A percentile compares a stretch with the other conserved stretches of the same genome.
phyloP scores from a whole-genome alignment of 2,888 invertebrate species.

The Nomada ferruginata region DNA sequence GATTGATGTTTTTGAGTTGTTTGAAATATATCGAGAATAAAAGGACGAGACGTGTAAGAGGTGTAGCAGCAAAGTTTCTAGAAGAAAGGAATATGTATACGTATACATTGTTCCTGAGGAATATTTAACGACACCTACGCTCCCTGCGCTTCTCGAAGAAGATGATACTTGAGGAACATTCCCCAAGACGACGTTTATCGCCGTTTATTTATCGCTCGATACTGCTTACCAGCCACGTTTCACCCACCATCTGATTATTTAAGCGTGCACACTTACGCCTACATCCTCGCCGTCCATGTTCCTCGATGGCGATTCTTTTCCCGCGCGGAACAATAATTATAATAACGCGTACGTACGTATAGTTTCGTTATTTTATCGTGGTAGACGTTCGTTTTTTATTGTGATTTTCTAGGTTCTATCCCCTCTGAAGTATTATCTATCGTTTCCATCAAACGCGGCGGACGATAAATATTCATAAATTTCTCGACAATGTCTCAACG shows the following conservation, averaged over 20 bases:
- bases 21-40: constrained; percentile 22
- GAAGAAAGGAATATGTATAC: constrained; percentile 8
- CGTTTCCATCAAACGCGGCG: too few species aligned
- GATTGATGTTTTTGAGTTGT: too few species aligned
- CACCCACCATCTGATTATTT: constrained; percentile 62
- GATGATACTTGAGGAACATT: constrained; percentile 56
- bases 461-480: too few species aligned
- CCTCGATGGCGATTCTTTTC: constrained; percentile 3
- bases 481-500: neutral
- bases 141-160: constrained; percentile 29
- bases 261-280: constrained; percentile 56
- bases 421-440: too few species aligned
- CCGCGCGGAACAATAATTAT: constrained; percentile 2
- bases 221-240: constrained; percentile 48
- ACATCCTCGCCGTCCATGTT: constrained; percentile 23
- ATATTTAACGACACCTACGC: constrained; percentile 65
- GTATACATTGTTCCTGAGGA: constrained; percentile 52
- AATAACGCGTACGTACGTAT: neutral
- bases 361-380: too few species aligned
- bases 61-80: neutral
- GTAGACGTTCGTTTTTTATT: too few species aligned
- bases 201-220: constrained; percentile 58
- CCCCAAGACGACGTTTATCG: constrained; percentile 63
- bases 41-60: neutral
- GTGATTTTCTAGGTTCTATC: too few species aligned